Evolutionary conservation across 2,888 invertebrate species (phyloP).

Genomic region (Cenopis cana): DNA sequence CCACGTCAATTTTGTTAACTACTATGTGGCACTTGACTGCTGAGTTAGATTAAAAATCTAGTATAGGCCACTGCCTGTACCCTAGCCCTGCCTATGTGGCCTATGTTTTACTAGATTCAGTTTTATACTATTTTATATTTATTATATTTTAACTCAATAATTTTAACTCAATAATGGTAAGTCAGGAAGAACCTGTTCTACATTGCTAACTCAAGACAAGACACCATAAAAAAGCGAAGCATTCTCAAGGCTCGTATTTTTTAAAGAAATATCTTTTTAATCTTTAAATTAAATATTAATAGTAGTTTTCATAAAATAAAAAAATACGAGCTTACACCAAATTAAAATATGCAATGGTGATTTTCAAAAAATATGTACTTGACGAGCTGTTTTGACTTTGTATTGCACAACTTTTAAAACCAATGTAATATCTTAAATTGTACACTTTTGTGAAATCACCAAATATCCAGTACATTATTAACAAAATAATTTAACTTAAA

Average conservation of each 20-base stretch:
- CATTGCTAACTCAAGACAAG: constrained; percentile 26
- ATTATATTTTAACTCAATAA: too few species aligned
- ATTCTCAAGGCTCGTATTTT: constrained; percentile 44
- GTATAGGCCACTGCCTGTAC: too few species aligned
- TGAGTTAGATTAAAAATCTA: too few species aligned
- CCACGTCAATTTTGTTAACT: too few species aligned
- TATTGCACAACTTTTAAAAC: not conserved
- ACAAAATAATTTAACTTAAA: not conserved
- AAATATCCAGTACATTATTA: not conserved
- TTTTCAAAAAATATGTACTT: constrained; percentile 3
- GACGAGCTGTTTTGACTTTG: not conserved
- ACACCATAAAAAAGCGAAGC: constrained; percentile 57
- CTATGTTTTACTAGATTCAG: too few species aligned
- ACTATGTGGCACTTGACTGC: too few species aligned
- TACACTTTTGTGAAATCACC: constrained; percentile 12
- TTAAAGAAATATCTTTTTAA: too few species aligned
- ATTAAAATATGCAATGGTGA: not conserved
- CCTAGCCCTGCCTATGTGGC: too few species aligned
- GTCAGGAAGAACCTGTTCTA: not conserved
- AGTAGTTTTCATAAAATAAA: not conserved
- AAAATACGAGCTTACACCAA: constrained; percentile 12
- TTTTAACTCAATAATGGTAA: not conserved
- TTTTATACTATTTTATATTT: too few species aligned
- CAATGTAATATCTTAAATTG: not conserved
- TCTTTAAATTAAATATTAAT: too few species aligned